Conservation (phyloP, 2,113 vertebrate genomes). For the Brachypteracias leptosomus region DNA sequence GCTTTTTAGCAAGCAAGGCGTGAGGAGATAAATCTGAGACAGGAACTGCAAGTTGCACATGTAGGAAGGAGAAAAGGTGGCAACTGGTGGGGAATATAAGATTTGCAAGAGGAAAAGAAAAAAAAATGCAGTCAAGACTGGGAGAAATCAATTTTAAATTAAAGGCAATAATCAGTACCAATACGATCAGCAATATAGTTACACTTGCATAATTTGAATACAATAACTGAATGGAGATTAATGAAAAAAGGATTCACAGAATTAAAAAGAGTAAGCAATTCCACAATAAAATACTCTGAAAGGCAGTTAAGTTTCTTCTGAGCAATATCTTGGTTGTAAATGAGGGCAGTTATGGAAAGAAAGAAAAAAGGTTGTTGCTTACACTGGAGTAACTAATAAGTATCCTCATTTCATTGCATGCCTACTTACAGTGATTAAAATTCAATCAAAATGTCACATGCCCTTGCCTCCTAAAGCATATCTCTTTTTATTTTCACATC, state of each 20-base stretch:
- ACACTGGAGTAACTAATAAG: conserved; percentile 30
- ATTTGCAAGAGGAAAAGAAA: neutral
- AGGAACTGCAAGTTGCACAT: neutral
- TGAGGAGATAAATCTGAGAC: neutral
- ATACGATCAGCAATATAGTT: neutral
- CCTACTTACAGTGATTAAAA: conserved; percentile 49
- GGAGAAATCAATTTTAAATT: neutral
- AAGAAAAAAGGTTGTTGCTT: conserved; percentile 15
- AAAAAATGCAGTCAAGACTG: neutral
- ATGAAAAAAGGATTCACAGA: neutral
- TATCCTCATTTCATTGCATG: conserved; percentile 31
- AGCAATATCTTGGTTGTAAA: conserved; percentile 17
- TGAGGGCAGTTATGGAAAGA: neutral
- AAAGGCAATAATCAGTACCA: neutral
- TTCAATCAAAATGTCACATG: conserved; percentile 25
- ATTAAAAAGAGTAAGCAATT: neutral
- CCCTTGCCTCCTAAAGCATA: neutral
- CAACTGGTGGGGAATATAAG: neutral
- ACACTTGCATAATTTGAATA: neutral
- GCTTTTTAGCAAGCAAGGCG: neutral
- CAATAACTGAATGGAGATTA: neutral
- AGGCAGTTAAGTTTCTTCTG: neutral
- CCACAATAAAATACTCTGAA: neutral
- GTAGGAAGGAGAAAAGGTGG: neutral
- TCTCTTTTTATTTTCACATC: conserved; percentile 43